phyloP scores from a whole-genome alignment of 2,888 invertebrate species.

The Polia nebulosa region DNA sequence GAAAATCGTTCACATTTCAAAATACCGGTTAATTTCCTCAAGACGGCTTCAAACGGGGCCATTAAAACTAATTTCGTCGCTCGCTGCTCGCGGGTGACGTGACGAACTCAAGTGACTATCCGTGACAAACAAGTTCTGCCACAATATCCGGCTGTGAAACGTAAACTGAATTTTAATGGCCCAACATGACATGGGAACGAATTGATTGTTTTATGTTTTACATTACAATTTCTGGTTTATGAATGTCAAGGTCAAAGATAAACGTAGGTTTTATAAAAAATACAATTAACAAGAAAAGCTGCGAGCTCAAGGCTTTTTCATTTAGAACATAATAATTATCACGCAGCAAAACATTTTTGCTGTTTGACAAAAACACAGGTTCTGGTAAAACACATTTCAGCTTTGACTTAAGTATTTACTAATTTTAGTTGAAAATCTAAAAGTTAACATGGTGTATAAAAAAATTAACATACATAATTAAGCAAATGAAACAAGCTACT shows the following conservation, averaged over 20 bases:
- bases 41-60: slow-evolving; percentile 27
- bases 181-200: slow-evolving; percentile 29
- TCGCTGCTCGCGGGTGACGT: slow-evolving; percentile 38
- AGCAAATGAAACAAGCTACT: background rate
- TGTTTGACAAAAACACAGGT: background rate
- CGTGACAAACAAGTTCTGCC: slow-evolving; percentile 67
- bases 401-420: background rate
- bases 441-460: no score
- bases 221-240: background rate
- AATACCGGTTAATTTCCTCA: slow-evolving; percentile 24
- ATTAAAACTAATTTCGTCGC: slow-evolving; percentile 42
- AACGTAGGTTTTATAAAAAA: background rate
- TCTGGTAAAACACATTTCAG: background rate
- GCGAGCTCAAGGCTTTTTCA: background rate
- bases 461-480: background rate
- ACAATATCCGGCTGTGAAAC: slow-evolving; percentile 63
- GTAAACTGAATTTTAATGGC: slow-evolving; percentile 58
- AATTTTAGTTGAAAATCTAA: background rate
- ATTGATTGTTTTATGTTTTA: slow-evolving; percentile 33
- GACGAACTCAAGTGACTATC: slow-evolving; percentile 58
- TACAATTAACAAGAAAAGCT: background rate
- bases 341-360: background rate
- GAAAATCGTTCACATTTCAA: slow-evolving; percentile 12
- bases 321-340: slow-evolving; percentile 6
- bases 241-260: background rate